A percentile compares a stretch with the other conserved stretches of the same genome.
phyloP scores from a whole-genome alignment of 1,140 invertebrate genomes.

The Micrasema longulum region DNA sequence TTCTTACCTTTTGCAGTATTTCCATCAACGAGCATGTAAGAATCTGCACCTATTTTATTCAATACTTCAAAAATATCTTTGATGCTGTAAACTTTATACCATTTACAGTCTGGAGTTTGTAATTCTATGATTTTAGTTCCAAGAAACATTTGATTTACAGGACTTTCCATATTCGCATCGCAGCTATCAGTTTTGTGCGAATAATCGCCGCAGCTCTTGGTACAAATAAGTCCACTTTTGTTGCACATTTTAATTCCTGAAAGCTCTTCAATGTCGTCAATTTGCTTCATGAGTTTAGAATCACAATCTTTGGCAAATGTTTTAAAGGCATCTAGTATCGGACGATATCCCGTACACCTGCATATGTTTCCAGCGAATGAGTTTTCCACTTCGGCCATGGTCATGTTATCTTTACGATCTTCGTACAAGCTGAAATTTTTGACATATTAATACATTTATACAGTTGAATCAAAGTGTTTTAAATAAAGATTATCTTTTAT shows the following conservation, averaged over 20 bases:
- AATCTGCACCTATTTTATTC: conserved; percentile 60
- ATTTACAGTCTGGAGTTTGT: conserved; percentile 57
- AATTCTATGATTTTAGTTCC: conserved; percentile 4
- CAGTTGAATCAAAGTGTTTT: neutral
- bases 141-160: conserved; percentile 23
- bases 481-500: neutral
- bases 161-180: conserved; percentile 37
- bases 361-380: conserved; percentile 87
- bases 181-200: conserved; percentile 31
- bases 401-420: conserved; percentile 58
- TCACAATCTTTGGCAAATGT: conserved; percentile 75
- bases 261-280: conserved; percentile 73
- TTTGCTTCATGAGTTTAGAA: conserved; percentile 62
- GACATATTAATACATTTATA: too few species aligned
- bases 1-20: conserved; percentile 76
- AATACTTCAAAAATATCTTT: conserved; percentile 66
- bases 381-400: conserved; percentile 79
- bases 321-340: conserved; percentile 88
- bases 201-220: conserved; percentile 47
- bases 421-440: conserved; percentile 28
- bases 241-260: conserved; percentile 48
- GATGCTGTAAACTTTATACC: conserved; percentile 68
- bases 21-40: conserved; percentile 74
- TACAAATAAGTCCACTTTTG: conserved; percentile 42
- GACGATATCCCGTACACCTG: conserved; percentile 88